Conservation (phyloP, 2,888 invertebrate species). For the Acanthoscelides obtectus region DNA sequence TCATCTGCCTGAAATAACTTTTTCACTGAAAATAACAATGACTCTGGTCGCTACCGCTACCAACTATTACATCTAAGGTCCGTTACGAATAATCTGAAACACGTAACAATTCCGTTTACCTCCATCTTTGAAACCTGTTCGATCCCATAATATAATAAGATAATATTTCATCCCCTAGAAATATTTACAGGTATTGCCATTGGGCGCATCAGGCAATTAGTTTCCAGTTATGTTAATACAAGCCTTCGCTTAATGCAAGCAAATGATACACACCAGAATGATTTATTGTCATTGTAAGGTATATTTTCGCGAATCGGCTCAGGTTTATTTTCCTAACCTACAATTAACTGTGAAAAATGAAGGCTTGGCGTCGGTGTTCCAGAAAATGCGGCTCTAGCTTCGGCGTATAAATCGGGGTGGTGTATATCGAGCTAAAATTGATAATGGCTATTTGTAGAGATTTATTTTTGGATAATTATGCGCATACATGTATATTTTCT, state of each 20-base stretch:
- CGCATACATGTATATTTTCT: background rate
- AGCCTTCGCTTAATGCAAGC: background rate
- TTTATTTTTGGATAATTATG: background rate
- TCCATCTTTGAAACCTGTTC: too few species aligned
- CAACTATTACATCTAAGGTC: too few species aligned
- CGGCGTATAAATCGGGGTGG: background rate
- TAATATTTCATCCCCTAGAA: background rate
- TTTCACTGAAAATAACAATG: too few species aligned
- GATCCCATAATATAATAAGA: background rate
- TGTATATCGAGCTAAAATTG: background rate
- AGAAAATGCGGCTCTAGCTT: background rate
- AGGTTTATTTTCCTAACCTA: background rate
- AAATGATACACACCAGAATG: background rate
- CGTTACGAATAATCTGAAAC: too few species aligned
- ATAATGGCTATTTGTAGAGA: background rate
- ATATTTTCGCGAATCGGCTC: background rate
- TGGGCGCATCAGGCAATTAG: background rate
- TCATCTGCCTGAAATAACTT: too few species aligned
- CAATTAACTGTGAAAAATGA: background rate
- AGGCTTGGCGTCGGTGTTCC: background rate
- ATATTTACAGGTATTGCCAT: background rate
- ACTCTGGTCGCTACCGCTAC: too few species aligned
- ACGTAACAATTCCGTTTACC: too few species aligned
- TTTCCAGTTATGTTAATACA: background rate
- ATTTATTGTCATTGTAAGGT: background rate